phyloP scores from a whole-genome alignment of 2,888 invertebrate genomes.

The Harmothoe impar region DNA sequence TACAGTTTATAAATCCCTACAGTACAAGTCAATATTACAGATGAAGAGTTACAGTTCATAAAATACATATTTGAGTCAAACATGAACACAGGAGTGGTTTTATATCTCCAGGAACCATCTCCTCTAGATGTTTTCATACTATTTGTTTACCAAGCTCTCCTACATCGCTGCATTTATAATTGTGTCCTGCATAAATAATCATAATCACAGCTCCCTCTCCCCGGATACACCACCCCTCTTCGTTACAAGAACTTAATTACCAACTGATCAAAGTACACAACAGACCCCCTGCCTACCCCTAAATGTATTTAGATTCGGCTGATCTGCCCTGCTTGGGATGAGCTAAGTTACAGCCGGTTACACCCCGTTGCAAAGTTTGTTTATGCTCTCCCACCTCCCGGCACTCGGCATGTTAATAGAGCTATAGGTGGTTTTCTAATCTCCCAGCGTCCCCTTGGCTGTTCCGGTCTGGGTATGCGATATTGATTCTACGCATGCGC shows the following conservation, averaged over 20 bases:
- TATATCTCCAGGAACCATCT: too few species aligned
- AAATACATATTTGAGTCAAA: too few species aligned
- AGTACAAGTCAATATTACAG: too few species aligned
- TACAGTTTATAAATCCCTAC: too few species aligned
- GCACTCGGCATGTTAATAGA: conserved; percentile 11
- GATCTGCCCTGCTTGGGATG: background rate
- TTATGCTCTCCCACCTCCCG: background rate
- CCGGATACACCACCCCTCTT: background rate
- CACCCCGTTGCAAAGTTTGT: background rate
- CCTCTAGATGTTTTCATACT: too few species aligned
- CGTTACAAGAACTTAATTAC: background rate
- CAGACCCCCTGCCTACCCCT: background rate
- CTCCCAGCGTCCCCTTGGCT: background rate
- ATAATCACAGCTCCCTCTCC: background rate
- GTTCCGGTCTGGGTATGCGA: background rate
- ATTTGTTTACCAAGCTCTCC: too few species aligned
- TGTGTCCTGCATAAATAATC: background rate
- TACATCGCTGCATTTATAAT: too few species aligned
- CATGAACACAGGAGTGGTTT: too few species aligned
- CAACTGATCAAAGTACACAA: conserved; percentile 13
- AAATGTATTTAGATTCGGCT: conserved; percentile 22
- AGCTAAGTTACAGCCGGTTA: background rate
- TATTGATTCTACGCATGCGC: background rate
- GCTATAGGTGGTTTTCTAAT: conserved; percentile 13
- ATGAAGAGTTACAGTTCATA: too few species aligned